A percentile compares a stretch with the other conserved stretches of the same genome.
Evolutionary conservation across 1,140 invertebrate genomes (phyloP).

Genomic region (Andrena cerasifolii): DNA sequence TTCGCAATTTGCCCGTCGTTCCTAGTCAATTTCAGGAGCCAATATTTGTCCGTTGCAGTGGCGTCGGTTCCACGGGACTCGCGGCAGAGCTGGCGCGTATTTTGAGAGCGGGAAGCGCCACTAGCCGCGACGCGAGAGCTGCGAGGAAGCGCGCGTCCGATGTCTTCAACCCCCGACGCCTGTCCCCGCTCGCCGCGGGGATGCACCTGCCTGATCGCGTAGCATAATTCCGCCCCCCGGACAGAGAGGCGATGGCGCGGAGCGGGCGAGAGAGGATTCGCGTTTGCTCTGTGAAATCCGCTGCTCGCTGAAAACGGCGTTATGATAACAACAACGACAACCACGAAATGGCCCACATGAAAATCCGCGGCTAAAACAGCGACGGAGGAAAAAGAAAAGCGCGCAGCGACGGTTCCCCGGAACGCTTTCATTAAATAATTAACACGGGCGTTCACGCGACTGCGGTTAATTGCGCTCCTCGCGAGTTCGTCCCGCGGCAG

Average conservation of each 20-base stretch:
- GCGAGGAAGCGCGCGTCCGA: not conserved
- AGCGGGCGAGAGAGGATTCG: not conserved
- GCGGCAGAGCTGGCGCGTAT: not conserved
- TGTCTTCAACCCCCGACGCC: not conserved
- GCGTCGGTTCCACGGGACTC: not conserved
- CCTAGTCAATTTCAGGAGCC: conserved; percentile 18
- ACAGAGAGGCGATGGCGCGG: too few species aligned
- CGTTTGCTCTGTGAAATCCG: conserved; percentile 14
- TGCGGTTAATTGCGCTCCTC: conserved; percentile 12
- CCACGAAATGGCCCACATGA: not conserved
- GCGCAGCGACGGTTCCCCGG: not conserved
- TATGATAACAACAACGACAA: not conserved
- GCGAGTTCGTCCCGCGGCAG: not conserved
- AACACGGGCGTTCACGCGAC: conserved; percentile 3
- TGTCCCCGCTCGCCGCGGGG: too few species aligned
- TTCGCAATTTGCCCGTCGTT: conserved; percentile 21
- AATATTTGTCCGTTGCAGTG: conserved; percentile 30
- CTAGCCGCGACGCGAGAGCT: not conserved
- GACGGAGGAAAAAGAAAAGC: too few species aligned
- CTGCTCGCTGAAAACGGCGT: too few species aligned
- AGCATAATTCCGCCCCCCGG: too few species aligned
- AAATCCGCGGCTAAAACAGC: not conserved
- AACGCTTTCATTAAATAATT: conserved; percentile 4
- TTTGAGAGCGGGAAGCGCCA: not conserved
- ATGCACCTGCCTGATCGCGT: not conserved